Evolutionary conservation across 1,140 invertebrate species (phyloP), one percentile per base, ranked within the genome.

Genomic region (Gerris buenoi): DNA sequence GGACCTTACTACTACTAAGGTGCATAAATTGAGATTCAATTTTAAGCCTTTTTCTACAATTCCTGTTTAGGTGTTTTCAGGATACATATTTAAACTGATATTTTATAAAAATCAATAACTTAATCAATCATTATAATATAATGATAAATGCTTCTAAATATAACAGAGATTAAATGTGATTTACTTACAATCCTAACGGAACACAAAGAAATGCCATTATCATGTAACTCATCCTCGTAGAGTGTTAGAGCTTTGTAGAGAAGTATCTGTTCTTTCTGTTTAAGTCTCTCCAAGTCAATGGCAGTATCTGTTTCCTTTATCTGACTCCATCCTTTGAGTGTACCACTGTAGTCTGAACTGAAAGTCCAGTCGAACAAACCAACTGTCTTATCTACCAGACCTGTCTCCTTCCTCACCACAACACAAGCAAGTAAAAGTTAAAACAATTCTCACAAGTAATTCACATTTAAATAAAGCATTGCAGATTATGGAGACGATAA

Each of bases 281-380:
- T 96, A 25, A 99, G 79, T 75, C 93, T 88, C 71, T 97, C 90
- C 70, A 95, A 81, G 79, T 99, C 85, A 59, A 99, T 93, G 70
- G 82, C 80, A 68, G 80, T 71, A 69, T 83, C 78, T 27, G 67
- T 70, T 2, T 68, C 57, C 57, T 69, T 67, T 22, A 68, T 83
- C 65, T 59, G 77, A 72, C 72, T 87, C 81, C 83, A 79, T 2
- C 86, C 84, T 72, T 82, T 79, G 26, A 91, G 73, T 25, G 90
- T 91, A 56, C 96, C 96, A 76, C 85, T 87, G 75, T 98, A 98
- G 75, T 89, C 83, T 28, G 92, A 95, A n/a, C 90, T 90, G 74
- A 91, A 99, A 5, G 96, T 99, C 97, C 97, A 99, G 79, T 99
- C 96, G 80, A 95, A 98, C 18, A 91, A 87, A 72, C 91, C 88